A percentile compares a stretch with the other conserved stretches of the same genome.
phyloP scores from a whole-genome alignment of 2,888 invertebrate genomes.

The Tachina fera region DNA sequence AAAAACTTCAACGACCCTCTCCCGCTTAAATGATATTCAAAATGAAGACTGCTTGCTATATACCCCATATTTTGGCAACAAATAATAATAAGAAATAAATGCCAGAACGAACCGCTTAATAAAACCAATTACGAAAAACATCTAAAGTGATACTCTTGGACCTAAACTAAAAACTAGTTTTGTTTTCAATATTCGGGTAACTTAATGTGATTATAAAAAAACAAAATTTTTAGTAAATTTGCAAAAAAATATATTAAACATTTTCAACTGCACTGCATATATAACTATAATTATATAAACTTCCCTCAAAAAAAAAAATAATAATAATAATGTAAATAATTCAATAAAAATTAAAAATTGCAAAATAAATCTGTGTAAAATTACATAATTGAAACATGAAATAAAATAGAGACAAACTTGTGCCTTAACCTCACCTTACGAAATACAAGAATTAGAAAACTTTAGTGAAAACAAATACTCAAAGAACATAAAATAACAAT shows the following conservation, averaged over 20 bases:
- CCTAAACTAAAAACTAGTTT: conserved; percentile 46
- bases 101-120: conserved; percentile 53
- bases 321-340: not conserved
- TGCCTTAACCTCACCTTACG: conserved; percentile 81
- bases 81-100: not conserved
- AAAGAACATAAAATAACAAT: conserved; percentile 45
- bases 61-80: too few species aligned
- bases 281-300: conserved; percentile 33
- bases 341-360: too few species aligned
- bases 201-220: conserved; percentile 61
- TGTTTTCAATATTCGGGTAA: conserved; percentile 59
- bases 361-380: not conserved
- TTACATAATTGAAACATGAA: conserved; percentile 21
- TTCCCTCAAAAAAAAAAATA: not conserved
- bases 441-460: conserved; percentile 54
- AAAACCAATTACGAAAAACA: conserved; percentile 57
- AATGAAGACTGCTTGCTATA: conserved; percentile 23
- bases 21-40: conserved; percentile 26
- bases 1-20: not conserved
- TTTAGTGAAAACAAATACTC: conserved; percentile 26
- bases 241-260: conserved; percentile 35
- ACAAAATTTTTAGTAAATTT: conserved; percentile 43
- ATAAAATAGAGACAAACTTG: conserved; percentile 74
- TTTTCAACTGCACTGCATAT: conserved; percentile 5
- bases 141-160: conserved; percentile 70